A percentile compares a stretch with the other conserved stretches of the same genome.
Evolutionary conservation across 2,888 invertebrate species (phyloP).

Genomic region (Petrolisthes manimaculis): DNA sequence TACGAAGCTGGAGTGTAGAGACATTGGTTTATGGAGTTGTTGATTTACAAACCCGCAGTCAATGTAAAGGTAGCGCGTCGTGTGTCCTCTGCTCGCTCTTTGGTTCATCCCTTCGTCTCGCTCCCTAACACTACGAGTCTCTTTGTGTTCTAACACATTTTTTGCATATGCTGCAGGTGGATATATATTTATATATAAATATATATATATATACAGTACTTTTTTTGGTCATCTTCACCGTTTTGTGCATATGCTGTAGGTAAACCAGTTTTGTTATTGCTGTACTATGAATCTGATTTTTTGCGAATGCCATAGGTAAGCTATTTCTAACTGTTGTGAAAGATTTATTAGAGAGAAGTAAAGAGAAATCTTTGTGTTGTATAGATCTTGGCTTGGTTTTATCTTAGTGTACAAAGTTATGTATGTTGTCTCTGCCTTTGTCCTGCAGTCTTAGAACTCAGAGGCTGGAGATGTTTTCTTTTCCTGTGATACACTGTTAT

Average conservation of each 20-base stretch:
- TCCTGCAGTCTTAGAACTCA: constrained; percentile 16
- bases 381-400: constrained; percentile 21
- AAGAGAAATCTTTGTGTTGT: background rate
- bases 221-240: background rate
- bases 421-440: constrained; percentile 37
- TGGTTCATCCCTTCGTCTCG: constrained; percentile 31
- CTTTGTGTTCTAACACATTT: background rate
- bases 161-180: constrained; percentile 4
- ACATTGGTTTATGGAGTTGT: constrained; percentile 50
- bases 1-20: constrained; percentile 3
- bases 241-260: constrained; percentile 9
- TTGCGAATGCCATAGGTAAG: constrained; percentile 1
- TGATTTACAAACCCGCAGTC: constrained; percentile 57
- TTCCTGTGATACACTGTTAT: no score
- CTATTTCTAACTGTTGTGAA: background rate
- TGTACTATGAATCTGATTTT: background rate
- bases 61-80: constrained; percentile 42
- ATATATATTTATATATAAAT: no score
- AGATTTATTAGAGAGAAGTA: background rate
- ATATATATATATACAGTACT: no score
- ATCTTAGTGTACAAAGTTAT: constrained; percentile 38
- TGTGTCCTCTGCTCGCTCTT: constrained; percentile 39
- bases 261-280: background rate
- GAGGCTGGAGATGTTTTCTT: no score
- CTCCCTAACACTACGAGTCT: constrained; percentile 8